A percentile compares a stretch with the other conserved stretches of the same genome.
Conservation (phyloP, 2,113 vertebrate genomes). For the Strix aluco region DNA sequence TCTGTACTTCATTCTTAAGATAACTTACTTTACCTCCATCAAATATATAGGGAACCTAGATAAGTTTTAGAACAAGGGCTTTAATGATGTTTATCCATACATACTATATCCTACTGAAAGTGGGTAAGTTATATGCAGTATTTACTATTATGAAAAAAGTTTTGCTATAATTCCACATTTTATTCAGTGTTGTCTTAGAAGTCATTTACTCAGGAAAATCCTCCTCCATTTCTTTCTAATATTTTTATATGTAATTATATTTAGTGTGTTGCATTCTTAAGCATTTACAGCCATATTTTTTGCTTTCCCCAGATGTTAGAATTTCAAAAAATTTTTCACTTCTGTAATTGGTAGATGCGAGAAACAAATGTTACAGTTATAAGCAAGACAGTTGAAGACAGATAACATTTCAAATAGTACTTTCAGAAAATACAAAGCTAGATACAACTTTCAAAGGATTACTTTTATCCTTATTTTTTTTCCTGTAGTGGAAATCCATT, state of each 20-base stretch:
- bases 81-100: neutral
- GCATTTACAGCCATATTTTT: neutral
- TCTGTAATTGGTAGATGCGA: neutral
- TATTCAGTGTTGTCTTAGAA: neutral
- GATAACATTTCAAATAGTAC: neutral
- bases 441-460: neutral
- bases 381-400: neutral
- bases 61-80: neutral
- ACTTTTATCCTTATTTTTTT: neutral
- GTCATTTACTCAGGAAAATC: neutral
- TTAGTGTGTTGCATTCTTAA: neutral
- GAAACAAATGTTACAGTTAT: neutral
- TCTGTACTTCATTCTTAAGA: neutral
- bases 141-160: neutral
- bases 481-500: fast-evolving
- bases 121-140: neutral
- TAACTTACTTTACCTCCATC: neutral
- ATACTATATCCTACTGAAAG: neutral
- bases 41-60: neutral
- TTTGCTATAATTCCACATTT: neutral
- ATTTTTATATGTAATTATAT: neutral
- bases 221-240: neutral
- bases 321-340: neutral
- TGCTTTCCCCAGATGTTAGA: neutral
- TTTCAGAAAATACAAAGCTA: neutral